Conservation (phyloP, 2,113 vertebrate species). For the Nycticorax nycticorax region DNA sequence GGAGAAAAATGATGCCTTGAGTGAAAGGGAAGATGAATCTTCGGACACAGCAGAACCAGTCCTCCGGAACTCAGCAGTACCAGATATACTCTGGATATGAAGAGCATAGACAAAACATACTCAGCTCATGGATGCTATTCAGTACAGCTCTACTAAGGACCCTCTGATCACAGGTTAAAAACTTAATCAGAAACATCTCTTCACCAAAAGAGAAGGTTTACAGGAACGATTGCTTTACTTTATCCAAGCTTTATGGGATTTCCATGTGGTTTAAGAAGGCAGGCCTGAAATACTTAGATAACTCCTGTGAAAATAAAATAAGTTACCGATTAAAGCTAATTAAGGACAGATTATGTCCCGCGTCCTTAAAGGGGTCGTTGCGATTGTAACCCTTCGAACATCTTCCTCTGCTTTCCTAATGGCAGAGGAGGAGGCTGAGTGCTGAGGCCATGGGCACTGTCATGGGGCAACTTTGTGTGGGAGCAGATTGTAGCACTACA, state of each 20-base stretch:
- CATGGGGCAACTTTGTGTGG: neutral
- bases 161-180: neutral
- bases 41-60: neutral
- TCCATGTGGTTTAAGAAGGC: neutral
- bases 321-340: neutral
- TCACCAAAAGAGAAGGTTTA: neutral
- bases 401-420: neutral
- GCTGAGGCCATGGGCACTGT: fast-evolving
- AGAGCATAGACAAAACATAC: neutral
- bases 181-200: neutral
- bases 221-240: neutral
- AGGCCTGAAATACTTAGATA: neutral
- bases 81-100: neutral
- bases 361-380: neutral
- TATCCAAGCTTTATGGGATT: neutral
- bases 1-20: neutral
- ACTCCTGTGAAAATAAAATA: neutral
- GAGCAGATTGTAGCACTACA: fast-evolving
- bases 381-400: neutral
- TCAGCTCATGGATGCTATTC: neutral
- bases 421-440: neutral
- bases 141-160: neutral
- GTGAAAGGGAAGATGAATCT: neutral
- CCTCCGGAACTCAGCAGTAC: neutral
- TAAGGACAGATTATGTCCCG: neutral